Percentiles rank a stretch among this genome's conserved stretches.
Conservation (phyloP, 1,140 invertebrate genomes). For the Drosophila pachea region DNA sequence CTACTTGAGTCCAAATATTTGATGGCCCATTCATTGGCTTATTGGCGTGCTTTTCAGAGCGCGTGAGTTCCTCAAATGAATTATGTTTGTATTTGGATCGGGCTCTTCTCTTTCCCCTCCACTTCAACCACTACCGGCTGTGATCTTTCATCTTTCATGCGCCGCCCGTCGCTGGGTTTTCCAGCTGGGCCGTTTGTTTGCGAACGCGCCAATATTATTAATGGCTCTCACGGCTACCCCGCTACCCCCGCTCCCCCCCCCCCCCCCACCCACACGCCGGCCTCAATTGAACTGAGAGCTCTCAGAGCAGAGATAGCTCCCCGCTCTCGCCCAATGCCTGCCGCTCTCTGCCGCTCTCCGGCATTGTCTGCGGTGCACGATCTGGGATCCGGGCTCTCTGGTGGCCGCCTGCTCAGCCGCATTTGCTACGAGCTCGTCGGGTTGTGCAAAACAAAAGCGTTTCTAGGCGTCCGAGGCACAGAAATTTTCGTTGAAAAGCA, state of each 20-base stretch:
- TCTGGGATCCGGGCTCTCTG: slow-evolving; percentile 15
- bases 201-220: slow-evolving; percentile 60
- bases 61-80: slow-evolving; percentile 47
- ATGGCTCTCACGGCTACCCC: slow-evolving; percentile 62
- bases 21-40: slow-evolving; percentile 51
- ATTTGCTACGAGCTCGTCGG: slow-evolving; percentile 46
- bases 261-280: too few species aligned
- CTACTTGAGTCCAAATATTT: slow-evolving; percentile 44
- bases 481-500: slow-evolving; percentile 66
- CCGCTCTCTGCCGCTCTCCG: not conserved
- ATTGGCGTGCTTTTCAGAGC: slow-evolving; percentile 58
- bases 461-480: slow-evolving; percentile 25
- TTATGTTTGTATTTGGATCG: slow-evolving; percentile 29
- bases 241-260: too few species aligned
- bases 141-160: slow-evolving; percentile 29
- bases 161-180: slow-evolving; percentile 41
- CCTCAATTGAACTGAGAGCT: slow-evolving; percentile 68
- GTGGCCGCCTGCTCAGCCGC: slow-evolving; percentile 18
- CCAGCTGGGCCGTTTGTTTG: slow-evolving; percentile 31
- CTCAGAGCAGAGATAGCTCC: slow-evolving; percentile 18
- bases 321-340: not conserved
- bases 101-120: not conserved
- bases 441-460: slow-evolving; percentile 58
- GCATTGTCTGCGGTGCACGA: slow-evolving; percentile 13
- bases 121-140: slow-evolving; percentile 4